phyloP scores from a whole-genome alignment of 2,113 vertebrate genomes.

The Poeciliopsis turrubarensis region DNA sequence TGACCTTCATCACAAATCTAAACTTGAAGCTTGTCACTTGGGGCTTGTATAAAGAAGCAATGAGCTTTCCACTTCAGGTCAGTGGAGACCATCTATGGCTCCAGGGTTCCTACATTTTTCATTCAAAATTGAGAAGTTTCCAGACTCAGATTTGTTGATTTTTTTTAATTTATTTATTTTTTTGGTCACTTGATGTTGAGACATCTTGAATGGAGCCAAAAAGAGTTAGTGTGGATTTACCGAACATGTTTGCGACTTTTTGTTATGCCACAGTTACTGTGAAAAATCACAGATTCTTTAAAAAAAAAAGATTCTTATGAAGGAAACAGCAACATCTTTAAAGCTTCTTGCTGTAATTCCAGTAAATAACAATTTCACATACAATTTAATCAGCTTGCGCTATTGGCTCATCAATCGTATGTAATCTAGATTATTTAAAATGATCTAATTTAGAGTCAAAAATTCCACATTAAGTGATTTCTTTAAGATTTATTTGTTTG shows the following conservation, averaged over 20 bases:
- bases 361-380: neutral
- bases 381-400: neutral
- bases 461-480: neutral
- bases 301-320: neutral
- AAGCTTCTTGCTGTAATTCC: neutral
- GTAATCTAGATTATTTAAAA: neutral
- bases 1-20: constrained; percentile 37
- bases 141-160: neutral
- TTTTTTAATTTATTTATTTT: too few relatives aligned
- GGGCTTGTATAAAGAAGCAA: constrained; percentile 24
- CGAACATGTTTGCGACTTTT: neutral
- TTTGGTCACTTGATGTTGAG: neutral
- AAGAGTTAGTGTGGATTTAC: neutral
- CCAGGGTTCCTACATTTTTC: neutral
- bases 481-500: neutral
- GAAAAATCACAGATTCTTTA: too few relatives aligned
- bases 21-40: constrained; percentile 34
- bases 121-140: neutral
- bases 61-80: constrained; percentile 45
- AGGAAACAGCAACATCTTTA: neutral
- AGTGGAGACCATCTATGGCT: constrained; percentile 17
- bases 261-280: too few relatives aligned
- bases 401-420: neutral
- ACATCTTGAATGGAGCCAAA: neutral
- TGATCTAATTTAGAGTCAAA: neutral